Conservation (phyloP, 2,797 vertebrate genomes). For the Steatocranus sp. region DNA sequence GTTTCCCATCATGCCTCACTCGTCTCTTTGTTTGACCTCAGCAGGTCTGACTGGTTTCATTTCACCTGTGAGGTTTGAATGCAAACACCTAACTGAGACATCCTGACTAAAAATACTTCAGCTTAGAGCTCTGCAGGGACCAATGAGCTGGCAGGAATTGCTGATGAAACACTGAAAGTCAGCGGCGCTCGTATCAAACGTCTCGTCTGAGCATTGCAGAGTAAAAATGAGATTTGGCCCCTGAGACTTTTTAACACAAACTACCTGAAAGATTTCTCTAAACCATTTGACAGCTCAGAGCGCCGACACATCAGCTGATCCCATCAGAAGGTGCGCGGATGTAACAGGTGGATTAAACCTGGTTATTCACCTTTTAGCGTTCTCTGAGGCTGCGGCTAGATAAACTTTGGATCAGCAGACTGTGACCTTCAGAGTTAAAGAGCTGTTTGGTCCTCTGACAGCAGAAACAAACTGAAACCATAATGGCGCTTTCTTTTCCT, state of each 20-base stretch:
- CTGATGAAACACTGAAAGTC: not conserved
- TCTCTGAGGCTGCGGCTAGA: not conserved
- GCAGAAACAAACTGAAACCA: not conserved
- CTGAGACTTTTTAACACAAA: not conserved
- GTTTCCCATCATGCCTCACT: conserved; percentile 25
- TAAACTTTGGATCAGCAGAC: not conserved
- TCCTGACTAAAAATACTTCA: not conserved
- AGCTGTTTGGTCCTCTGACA: not conserved
- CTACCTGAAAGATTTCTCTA: not conserved
- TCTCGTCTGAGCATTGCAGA: not conserved
- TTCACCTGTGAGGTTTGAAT: conserved; percentile 11
- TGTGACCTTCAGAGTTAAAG: not conserved
- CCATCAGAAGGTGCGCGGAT: not conserved
- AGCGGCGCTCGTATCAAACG: not conserved
- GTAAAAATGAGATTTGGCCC: not conserved
- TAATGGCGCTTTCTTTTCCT: not conserved
- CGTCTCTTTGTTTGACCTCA: conserved; percentile 21
- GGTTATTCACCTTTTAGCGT: not conserved
- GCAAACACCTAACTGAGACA: conserved; percentile 10
- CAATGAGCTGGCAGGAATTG: not conserved
- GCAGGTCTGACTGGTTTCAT: not conserved
- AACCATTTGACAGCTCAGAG: not conserved
- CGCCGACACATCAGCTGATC: not conserved
- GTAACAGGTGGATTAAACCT: not conserved
- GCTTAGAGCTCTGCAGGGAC: not conserved